These are phyloP conservation scores for Heterodera carotae DNA, from an alignment of 1,140 invertebrate genomes.

Conservation along the genomic window DNA sequence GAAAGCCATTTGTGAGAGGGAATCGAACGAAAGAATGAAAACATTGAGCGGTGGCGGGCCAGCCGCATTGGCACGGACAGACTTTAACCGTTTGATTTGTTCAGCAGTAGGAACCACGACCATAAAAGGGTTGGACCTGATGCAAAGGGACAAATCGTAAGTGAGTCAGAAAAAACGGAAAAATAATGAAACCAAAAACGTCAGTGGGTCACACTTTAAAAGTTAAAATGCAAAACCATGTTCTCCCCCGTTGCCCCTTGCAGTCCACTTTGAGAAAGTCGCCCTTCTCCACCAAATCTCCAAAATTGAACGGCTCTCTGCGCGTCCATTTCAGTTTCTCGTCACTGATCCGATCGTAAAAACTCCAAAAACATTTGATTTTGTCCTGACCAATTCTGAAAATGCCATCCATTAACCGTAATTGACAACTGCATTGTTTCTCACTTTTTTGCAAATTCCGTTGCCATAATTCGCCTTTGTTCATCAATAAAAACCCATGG, in stretches of 20 bases:
- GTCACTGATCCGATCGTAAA: conserved; percentile 41
- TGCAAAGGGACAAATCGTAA: background rate
- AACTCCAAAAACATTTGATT: conserved; percentile 34
- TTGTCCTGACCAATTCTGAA: conserved; percentile 21
- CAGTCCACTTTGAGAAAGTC: conserved; percentile 33
- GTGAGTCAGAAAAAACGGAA: conserved; percentile 1
- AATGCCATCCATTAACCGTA: background rate
- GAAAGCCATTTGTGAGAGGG: conserved; percentile 82
- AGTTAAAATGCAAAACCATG: conserved; percentile 31
- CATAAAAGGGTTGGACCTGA: conserved; percentile 19
- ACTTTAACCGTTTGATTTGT: conserved; percentile 13
- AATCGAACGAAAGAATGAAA: conserved; percentile 87
- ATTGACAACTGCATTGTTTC: background rate
- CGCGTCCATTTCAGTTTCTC: conserved; percentile 33
- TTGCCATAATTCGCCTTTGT: conserved; percentile 35
- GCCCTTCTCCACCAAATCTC: conserved; percentile 26
- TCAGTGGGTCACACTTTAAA: too few relatives aligned
- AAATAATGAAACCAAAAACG: too few relatives aligned
- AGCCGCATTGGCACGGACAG: background rate
- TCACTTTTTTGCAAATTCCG: conserved; percentile 49
- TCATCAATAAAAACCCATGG: conserved; percentile 44
- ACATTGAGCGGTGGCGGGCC: conserved; percentile 72
- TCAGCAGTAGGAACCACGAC: conserved; percentile 28
- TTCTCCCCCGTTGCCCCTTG: background rate
- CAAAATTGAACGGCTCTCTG: conserved; percentile 26